Evolutionary conservation across 2,113 vertebrate species (phyloP), one percentile per base, ranked within the genome.

Genomic region (Rallus limicola): DNA sequence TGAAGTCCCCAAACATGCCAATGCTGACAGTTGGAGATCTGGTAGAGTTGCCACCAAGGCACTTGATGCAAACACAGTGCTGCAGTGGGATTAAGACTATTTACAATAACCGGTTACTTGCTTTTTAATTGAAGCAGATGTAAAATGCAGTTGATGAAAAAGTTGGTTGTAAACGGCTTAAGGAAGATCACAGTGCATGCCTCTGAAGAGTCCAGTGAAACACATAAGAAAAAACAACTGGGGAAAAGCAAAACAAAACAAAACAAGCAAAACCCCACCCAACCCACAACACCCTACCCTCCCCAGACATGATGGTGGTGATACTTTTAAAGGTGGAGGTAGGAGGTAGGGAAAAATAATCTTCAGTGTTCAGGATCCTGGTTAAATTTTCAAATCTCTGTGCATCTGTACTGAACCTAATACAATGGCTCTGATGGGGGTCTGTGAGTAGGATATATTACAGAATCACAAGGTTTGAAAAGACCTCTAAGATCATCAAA

Each of bases 71-170:
- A 95, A 97, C 83, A 96, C 31, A 82, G 68, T 26, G 31, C 31
- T 92, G 50, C 21, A 60, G 53, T 21, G 36, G 90, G 88, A 93
- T 94, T 94, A 95, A 77, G 74, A 44, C 70, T 94, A 96, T 96
- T 96, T 94, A 97, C 71, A 67, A 11, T 81, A 84, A 87, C 38
- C 34, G 15, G 44, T 58, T 93, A n/a, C 50, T 89, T 82, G 46
- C 42, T 95, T 93, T 96, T 84, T 86, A 82, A 91, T 71, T 75
- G 69, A 87, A 91, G 44, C 53, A 84, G 69, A 86, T 60, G 77
- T 46, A 78, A 88, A 86, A 71, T 15, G 33, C 42, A 34, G 15
- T 62, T 62, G 42, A 60, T 84, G 48, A 70, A 92, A 89, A 59
- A 12, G 26, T 29, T 0, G 0, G 69, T 90, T 88, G 74, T 88